These are phyloP conservation scores for Bucorvus abyssinicus DNA, from an alignment of 2,797 vertebrate species.

Conservation along the genomic window DNA sequence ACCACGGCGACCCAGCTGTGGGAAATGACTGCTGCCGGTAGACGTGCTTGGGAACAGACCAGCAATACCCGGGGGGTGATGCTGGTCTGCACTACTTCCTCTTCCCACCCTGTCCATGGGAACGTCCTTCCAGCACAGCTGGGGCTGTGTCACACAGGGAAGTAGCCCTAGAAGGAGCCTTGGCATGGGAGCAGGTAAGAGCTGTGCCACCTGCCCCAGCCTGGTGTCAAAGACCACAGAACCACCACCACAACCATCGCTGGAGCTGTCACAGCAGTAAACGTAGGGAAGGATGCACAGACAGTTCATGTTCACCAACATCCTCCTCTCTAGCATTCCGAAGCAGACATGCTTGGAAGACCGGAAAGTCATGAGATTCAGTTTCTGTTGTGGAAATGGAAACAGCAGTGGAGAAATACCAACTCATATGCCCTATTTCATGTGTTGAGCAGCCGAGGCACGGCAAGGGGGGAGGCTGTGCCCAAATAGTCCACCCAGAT, in stretches of 20 bases:
- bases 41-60: background rate
- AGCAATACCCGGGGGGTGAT: background rate
- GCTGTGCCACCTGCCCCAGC: background rate
- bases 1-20: background rate
- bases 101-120: background rate
- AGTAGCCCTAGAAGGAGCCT: background rate
- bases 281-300: background rate
- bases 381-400: background rate
- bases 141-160: background rate
- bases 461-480: background rate
- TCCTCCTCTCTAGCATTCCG: background rate
- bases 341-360: background rate
- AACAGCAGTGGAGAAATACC: background rate
- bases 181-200: background rate
- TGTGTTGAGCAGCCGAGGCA: accelerated
- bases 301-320: background rate
- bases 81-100: background rate
- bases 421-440: background rate
- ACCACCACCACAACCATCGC: accelerated
- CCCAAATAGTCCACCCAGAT: background rate
- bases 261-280: background rate
- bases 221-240: background rate
- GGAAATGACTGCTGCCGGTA: background rate
- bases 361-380: background rate
- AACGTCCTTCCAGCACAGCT: background rate